These are phyloP conservation scores for Gadopsis bispinosus DNA, from an alignment of 2,797 vertebrate species.

Conservation along the genomic window DNA sequence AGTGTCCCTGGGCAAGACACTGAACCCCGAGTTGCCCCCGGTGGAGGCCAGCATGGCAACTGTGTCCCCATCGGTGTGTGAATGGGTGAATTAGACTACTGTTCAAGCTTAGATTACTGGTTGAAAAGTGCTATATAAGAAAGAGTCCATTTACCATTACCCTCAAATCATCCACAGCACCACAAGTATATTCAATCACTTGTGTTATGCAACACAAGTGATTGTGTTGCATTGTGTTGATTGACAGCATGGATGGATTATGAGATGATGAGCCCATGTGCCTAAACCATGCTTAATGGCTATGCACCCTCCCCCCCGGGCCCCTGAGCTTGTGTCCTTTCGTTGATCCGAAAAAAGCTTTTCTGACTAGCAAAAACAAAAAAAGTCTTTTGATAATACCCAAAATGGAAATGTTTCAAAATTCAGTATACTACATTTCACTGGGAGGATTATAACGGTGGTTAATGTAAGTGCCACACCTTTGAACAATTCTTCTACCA, in stretches of 20 bases:
- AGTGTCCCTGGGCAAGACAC: too few species aligned
- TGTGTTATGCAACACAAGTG: too few species aligned
- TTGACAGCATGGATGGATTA: conserved; percentile 13
- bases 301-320: too few species aligned
- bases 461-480: background rate
- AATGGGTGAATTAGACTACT: too few species aligned
- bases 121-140: too few species aligned
- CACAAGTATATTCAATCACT: background rate
- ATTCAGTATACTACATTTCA: background rate
- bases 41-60: too few species aligned
- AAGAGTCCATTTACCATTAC: too few species aligned
- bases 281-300: background rate
- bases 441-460: conserved; percentile 18
- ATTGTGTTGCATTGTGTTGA: too few species aligned
- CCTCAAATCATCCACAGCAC: background rate
- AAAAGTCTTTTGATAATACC: background rate
- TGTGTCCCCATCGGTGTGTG: too few species aligned
- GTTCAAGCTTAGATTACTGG: too few species aligned
- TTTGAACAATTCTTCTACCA: conserved; percentile 1
- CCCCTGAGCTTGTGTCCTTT: background rate
- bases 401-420: conserved; percentile 1
- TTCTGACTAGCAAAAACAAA: background rate
- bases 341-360: background rate
- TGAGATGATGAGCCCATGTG: conserved; percentile 12
- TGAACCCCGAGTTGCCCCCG: too few species aligned